These are phyloP conservation scores for Crotophaga sulcirostris DNA, from an alignment of 2,113 vertebrate species.

Conservation along the genomic window DNA sequence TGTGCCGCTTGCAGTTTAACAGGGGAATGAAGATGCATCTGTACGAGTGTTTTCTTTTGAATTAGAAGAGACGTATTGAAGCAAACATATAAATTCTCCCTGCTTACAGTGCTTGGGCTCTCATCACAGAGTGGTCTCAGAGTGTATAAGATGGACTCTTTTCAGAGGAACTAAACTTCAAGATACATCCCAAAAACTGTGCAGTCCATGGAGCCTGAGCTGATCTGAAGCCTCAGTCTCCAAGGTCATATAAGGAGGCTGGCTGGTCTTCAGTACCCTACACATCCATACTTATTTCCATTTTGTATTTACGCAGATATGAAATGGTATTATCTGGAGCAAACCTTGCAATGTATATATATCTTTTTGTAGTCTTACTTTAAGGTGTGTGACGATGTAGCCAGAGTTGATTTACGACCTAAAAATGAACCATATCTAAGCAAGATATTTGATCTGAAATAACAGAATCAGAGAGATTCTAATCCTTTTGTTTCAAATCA, in stretches of 20 bases:
- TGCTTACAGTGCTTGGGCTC: not conserved
- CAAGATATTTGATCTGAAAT: not conserved
- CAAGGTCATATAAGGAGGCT: not conserved
- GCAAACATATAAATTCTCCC: not conserved
- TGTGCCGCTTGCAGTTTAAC: not conserved
- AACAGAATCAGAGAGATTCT: not conserved
- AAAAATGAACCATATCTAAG: not conserved
- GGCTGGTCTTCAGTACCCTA: not conserved
- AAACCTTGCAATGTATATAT: not conserved
- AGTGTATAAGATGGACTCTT: rapidly evolving
- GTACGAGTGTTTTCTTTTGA: not conserved
- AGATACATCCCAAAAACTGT: not conserved
- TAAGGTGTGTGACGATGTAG: not conserved
- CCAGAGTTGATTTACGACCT: not conserved
- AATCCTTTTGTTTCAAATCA: not conserved
- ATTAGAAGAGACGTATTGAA: not conserved
- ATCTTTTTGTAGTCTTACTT: not conserved
- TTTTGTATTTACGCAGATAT: not conserved
- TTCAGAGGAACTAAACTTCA: not conserved
- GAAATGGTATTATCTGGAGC: not conserved
- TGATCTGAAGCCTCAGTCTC: not conserved
- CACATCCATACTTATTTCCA: not conserved
- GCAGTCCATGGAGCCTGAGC: not conserved
- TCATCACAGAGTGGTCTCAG: not conserved
- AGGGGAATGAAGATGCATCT: not conserved